Evolutionary conservation across 2,113 vertebrate species (phyloP), one percentile per base, ranked within the genome.

Genomic region (Indicator maculatus): DNA sequence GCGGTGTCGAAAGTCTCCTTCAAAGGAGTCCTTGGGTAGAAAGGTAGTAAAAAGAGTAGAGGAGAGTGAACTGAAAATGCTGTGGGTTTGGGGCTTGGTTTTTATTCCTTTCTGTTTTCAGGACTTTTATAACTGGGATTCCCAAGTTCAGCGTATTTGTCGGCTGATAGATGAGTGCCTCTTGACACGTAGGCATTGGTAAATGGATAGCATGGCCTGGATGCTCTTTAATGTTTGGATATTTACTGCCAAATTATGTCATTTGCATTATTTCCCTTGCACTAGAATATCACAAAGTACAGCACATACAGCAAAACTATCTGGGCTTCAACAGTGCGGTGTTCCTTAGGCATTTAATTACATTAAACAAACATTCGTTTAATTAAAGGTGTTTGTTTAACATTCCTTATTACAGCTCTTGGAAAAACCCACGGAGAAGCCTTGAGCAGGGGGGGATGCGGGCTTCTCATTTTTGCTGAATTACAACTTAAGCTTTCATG

Each of bases 331-430:
- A 38, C 86, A 75, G 78, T 38, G 71, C 27, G 91, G 81, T 80
- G 85, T 83, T 96, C 87, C 89, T 80, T 80, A 67, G 93, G 84
- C 87, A 75, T 94, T 95, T 96, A 93, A 95, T 96, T 96, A 95
- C 94, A 88, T 95, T 93, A 94, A 95, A 95, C 95, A 96, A 95
- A 93, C 96, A 93, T 97, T 91, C 94, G 93, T 97, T 96, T 96
- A 95, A 96, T 96, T 95, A 96, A 96, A 96, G 93, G 89, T 95
- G 94, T 95, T 96, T 96, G 93, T 92, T 93, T 94, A 96, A 93
- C 94, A 91, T 95, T 96, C 95, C 85, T 95, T 89, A 77, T 95
- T 89, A 89, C 84, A 74, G 78, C 91, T 70, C 91, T 90, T 75
- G 96, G 93, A 97, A 97, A 96, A 95, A 93, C 91, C 95, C 96